Base-by-base conservation (phyloP, 1,140 invertebrate genomes). In the Euura saliciscinereae region DNA sequence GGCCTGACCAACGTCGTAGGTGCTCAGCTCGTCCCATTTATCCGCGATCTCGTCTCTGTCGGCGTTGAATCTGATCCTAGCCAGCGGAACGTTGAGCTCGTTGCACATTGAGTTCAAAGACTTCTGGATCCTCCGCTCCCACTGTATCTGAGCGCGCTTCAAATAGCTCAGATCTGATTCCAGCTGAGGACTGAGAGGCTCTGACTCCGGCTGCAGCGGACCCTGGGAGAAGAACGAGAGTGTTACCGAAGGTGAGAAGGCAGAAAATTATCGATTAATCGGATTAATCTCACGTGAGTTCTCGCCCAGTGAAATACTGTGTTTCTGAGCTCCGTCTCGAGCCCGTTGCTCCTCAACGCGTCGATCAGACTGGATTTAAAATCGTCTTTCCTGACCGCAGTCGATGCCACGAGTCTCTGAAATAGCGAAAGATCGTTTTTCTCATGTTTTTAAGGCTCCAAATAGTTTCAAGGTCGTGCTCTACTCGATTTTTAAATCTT, bases 71-170 rank as follows among this genome's bases (percentile, higher is more conserved):
- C 97, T 86, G 65, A 93, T 88, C 82, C 94, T 92, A 1, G 95
- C 94, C 70, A 96, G 81, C 10, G 93, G 92, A 6, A 95, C 92
- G 75, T 94, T 94, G 45, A 98, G 87, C 86, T 99, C 96, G 71
- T 92, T 93, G 75, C 95, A 96, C 94, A 98, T 98, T 3, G 96
- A 97, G 88, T 98, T 97, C 46, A 99, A 87, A 13, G 96, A 98
- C 88, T 98, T 98, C 76, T 97, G 92, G 71, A 98, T 96, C 74
- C 97, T 90, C 78, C 96, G 94, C 86, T 98, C 97, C 97, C 97
- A 98, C 73, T 95, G 92, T 71, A 93, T 92, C 86, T 96, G 96
- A 5, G 94, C 92, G 86, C 96, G 95, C 81, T 92, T 91, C 44
- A 97, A 83, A 79, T 95, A 96, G 72, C 84, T 82, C 44, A 90